Conservation (phyloP, 1,140 invertebrate genomes). For the Pentalonia nigronervosa region DNA sequence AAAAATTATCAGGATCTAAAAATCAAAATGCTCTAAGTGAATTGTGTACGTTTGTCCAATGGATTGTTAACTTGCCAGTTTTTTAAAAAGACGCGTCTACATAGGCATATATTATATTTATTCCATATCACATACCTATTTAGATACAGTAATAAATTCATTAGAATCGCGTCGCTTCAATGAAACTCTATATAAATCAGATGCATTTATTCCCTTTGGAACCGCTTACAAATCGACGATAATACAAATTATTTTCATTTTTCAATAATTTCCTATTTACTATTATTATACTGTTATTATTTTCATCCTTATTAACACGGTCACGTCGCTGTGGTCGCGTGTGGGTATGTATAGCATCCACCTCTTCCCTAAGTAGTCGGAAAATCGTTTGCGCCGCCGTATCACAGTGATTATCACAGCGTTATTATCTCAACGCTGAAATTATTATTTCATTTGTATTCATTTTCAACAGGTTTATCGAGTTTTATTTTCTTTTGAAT, state of each 20-base stretch:
- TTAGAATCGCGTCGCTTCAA: neutral
- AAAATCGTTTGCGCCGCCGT: neutral
- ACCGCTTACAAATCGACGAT: neutral
- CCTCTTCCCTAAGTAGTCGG: neutral
- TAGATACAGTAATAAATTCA: too few species aligned
- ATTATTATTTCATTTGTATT: neutral
- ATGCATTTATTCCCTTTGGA: neutral
- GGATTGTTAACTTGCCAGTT: too few species aligned
- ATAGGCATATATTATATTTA: too few species aligned
- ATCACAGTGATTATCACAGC: neutral
- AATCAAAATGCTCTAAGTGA: too few species aligned
- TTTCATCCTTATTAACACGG: neutral
- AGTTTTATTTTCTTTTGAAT: neutral
- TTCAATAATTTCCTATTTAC: neutral
- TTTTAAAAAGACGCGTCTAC: too few species aligned
- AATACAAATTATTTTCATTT: neutral
- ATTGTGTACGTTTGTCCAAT: too few species aligned
- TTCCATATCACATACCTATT: too few species aligned
- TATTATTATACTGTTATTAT: neutral
- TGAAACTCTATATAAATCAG: neutral
- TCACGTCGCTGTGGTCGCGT: too few species aligned
- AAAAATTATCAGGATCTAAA: too few species aligned
- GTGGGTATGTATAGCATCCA: too few species aligned
- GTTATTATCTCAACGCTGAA: neutral
- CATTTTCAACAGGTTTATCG: neutral